Conservation (phyloP, 2,888 invertebrate species). For the Acronicta aceris region DNA sequence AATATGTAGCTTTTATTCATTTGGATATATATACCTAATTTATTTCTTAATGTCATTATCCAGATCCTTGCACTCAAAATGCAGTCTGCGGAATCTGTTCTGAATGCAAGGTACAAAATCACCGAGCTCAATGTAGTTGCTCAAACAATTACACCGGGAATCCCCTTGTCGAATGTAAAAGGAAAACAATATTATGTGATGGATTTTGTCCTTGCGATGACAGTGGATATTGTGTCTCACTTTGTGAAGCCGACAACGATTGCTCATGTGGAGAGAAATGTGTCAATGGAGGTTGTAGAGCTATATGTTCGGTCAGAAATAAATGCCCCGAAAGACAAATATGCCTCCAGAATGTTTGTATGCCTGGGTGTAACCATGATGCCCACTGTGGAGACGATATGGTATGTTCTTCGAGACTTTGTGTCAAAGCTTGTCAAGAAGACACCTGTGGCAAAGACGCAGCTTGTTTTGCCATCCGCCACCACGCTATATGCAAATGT, state of each 20-base stretch:
- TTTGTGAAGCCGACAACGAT: constrained; percentile 91
- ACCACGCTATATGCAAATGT: constrained; percentile 95
- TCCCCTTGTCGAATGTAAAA: constrained; percentile 93
- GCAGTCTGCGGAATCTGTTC: constrained; percentile 95
- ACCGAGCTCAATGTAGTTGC: constrained; percentile 96
- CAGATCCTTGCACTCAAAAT: constrained; percentile 93
- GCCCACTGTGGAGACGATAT: constrained; percentile 94
- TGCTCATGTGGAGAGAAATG: constrained; percentile 96
- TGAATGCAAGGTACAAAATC: constrained; percentile 94
- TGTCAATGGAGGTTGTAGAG: constrained; percentile 92
- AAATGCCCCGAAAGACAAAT: constrained; percentile 94
- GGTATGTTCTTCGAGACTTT: constrained; percentile 91
- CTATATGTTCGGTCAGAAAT: constrained; percentile 91
- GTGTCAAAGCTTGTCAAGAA: constrained; percentile 91
- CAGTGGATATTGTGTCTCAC: constrained; percentile 93
- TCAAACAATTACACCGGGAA: constrained; percentile 94
- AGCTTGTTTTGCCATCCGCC: constrained; percentile 93
- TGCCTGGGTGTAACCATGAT: constrained; percentile 94
- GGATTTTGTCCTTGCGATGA: constrained; percentile 94
- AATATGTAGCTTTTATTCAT: constrained; percentile 10
- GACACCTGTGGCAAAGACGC: constrained; percentile 95
- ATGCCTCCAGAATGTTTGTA: constrained; percentile 92
- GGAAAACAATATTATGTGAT: constrained; percentile 92
- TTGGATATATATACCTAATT: background rate
- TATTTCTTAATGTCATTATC: background rate